Conservation (phyloP, 1,140 invertebrate species). For the Bombyx mandarina region DNA sequence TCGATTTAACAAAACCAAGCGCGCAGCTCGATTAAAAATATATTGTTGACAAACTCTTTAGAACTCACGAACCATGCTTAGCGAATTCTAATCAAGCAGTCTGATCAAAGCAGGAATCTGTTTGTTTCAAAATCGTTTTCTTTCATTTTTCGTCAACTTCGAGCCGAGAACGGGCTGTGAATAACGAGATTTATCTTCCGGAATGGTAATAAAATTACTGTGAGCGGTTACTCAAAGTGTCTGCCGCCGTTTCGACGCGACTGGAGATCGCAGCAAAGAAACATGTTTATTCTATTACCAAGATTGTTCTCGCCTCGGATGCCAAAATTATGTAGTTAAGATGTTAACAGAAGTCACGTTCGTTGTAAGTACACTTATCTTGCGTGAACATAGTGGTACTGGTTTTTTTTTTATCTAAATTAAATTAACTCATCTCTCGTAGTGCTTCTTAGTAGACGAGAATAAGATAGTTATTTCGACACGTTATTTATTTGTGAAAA, state of each 20-base stretch:
- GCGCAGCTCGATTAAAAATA: not conserved
- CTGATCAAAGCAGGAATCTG: slow-evolving; percentile 6
- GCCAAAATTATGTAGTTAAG: slow-evolving; percentile 35
- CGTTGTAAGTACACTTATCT: not conserved
- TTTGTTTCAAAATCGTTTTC: not conserved
- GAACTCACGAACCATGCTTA: not conserved
- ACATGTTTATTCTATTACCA: slow-evolving; percentile 49
- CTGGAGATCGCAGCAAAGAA: slow-evolving; percentile 19
- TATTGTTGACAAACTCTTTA: not conserved
- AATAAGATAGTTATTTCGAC: too few species aligned
- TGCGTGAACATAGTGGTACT: not conserved
- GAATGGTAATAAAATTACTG: slow-evolving; percentile 7
- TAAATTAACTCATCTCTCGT: too few species aligned
- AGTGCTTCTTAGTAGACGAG: too few species aligned
- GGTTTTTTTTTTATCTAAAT: not conserved
- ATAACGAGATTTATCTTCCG: slow-evolving; percentile 6
- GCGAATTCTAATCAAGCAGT: slow-evolving; percentile 3
- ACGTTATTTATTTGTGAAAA: too few species aligned
- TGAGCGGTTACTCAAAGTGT: slow-evolving; percentile 19
- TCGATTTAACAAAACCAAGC: not conserved
- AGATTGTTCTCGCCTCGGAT: slow-evolving; percentile 58
- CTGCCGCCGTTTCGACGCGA: slow-evolving; percentile 26
- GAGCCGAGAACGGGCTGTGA: not conserved
- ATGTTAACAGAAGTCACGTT: not conserved
- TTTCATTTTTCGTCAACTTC: slow-evolving; percentile 1